These are phyloP conservation scores for Phytoseiulus persimilis DNA, from an alignment of 2,888 invertebrate species.

Conservation along the genomic window DNA sequence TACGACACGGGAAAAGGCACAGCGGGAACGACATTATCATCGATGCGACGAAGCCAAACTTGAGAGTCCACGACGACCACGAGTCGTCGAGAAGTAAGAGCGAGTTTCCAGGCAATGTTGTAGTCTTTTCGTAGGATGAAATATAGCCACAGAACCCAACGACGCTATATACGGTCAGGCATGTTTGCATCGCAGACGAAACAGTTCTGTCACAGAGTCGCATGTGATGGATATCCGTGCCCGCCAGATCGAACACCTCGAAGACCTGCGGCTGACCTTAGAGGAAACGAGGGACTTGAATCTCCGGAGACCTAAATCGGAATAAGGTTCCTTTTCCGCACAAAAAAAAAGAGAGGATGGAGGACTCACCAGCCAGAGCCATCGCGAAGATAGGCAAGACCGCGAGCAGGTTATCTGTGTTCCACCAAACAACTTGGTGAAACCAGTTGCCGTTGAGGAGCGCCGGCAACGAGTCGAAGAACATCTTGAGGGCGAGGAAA, in stretches of 20 bases:
- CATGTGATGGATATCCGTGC: slow-evolving; percentile 15
- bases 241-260: slow-evolving; percentile 22
- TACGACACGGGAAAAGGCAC: slow-evolving; percentile 89
- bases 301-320: no score
- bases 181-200: slow-evolving; percentile 35
- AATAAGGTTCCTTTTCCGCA: no score
- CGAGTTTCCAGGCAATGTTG: slow-evolving; percentile 67
- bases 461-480: slow-evolving; percentile 52
- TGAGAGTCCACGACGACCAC: slow-evolving; percentile 71
- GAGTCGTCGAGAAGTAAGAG: slow-evolving; percentile 75
- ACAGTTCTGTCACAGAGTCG: slow-evolving; percentile 12
- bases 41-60: slow-evolving; percentile 86
- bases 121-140: slow-evolving; percentile 65
- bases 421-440: slow-evolving; percentile 62
- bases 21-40: slow-evolving; percentile 93
- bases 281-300: background rate
- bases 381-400: slow-evolving; percentile 92
- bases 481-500: slow-evolving; percentile 66
- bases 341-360: background rate
- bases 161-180: slow-evolving; percentile 14
- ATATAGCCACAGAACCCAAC: slow-evolving; percentile 88
- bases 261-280: slow-evolving; percentile 26
- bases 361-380: slow-evolving; percentile 58
- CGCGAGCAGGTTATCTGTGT: slow-evolving; percentile 73
- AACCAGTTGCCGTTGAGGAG: slow-evolving; percentile 66